Evolutionary conservation across 2,888 invertebrate species (phyloP), one percentile per base, ranked within the genome.

Genomic region (Megaustenia siamemsis): DNA sequence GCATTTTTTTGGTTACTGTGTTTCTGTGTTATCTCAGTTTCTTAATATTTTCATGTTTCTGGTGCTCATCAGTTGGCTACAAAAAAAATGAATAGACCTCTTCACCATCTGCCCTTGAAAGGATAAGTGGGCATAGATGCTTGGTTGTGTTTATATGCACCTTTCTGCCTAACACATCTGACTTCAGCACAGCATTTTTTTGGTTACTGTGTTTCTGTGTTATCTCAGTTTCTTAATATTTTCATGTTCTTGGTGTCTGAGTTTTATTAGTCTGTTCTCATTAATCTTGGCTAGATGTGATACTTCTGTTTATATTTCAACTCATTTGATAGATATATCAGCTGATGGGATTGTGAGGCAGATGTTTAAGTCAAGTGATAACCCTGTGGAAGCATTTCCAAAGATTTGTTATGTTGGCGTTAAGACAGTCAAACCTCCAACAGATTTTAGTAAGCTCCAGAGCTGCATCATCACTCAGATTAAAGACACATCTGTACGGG

Each of bases 381-480:
- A 96, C 77, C 95, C 96, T 87, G 96, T 96, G 69, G 96, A 96
- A 88, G 96, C 96, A 35, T 97, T 97, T 91, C 96, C 96, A 92
- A 96, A 96, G 24, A 93, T 94, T 83, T 94, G 94, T 90, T 94
- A 94, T 90, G 92, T 94, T 38, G 94, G 94, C 18, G 92, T 92
- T 80, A 89, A 89, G 76, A 93, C 93, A 21, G 85, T 85, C 60
- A 88, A 88, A 71, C 91, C 90, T 21, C 92, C 90, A 6, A 96
- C 96, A 4, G 95, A 96, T 91, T 97, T 96, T 92, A 93, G 94
- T 68, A 94, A 95, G 87, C 94, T 97, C 32, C 94, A 94, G 86
- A 93, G 94, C 75, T 95, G 95, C 21, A 94, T 97, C 82, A 95
- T 95, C 86, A 94, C 95, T 86, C 96, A 96, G 93, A 94, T 97